Evolutionary conservation across 1,140 invertebrate genomes (phyloP).

Genomic region (Nephila pilipes): DNA sequence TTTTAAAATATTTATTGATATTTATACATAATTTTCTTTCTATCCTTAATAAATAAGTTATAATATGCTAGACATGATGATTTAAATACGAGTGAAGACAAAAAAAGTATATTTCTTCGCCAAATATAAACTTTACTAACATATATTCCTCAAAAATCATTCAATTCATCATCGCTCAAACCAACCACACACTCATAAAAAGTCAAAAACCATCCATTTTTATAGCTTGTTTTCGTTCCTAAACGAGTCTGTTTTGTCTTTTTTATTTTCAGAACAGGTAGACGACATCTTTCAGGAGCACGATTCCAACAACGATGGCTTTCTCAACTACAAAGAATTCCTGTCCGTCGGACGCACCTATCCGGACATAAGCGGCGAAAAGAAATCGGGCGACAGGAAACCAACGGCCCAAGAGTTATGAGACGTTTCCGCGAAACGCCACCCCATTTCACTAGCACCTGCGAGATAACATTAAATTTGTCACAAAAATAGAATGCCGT

Average conservation of each 20-base stretch:
- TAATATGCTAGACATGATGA: no score
- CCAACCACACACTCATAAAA: neutral
- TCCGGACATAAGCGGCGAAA: constrained; percentile 8
- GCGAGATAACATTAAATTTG: constrained; percentile 17
- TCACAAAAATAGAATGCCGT: constrained; percentile 45
- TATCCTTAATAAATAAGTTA: no score
- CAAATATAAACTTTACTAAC: no score
- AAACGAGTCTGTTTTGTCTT: neutral
- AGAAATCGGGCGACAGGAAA: neutral
- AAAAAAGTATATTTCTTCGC: no score
- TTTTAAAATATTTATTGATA: no score
- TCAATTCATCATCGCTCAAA: neutral
- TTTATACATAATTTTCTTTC: no score
- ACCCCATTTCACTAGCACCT: neutral
- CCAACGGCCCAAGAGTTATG: constrained; percentile 6
- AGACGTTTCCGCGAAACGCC: neutral
- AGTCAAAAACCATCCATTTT: no score
- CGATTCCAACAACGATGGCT: constrained; percentile 59
- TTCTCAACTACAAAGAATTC: constrained; percentile 65
- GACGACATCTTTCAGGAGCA: constrained; percentile 67
- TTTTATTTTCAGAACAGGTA: constrained; percentile 54
- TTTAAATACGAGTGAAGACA: no score
- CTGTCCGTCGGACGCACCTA: constrained; percentile 29
- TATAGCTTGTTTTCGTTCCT: neutral
- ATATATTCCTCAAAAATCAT: no score